Percentiles rank a stretch among this genome's conserved stretches.
These are phyloP conservation scores for Phrynocephalus vlangalii DNA, from an alignment of 2,797 vertebrate species.

Conservation along the genomic window DNA sequence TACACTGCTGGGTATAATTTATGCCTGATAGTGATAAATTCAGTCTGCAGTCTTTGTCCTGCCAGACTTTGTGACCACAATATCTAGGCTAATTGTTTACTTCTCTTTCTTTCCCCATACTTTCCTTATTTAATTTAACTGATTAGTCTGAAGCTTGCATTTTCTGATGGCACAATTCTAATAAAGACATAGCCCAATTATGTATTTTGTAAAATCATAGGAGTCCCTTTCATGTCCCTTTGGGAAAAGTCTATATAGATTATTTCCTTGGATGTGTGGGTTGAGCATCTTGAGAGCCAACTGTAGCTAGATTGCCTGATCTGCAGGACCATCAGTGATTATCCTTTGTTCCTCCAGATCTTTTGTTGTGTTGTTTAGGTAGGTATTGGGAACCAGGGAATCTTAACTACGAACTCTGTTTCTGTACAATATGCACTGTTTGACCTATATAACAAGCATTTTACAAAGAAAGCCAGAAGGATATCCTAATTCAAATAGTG, in stretches of 20 bases:
- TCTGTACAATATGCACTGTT: background rate
- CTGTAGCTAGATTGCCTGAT: background rate
- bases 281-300: slow-evolving; percentile 29
- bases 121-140: background rate
- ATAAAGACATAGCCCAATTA: background rate
- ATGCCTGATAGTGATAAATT: background rate
- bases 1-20: background rate
- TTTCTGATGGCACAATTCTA: background rate
- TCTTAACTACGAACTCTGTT: background rate
- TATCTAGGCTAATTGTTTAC: background rate
- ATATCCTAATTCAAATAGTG: background rate
- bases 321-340: too few species aligned
- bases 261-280: slow-evolving; percentile 50
- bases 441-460: background rate
- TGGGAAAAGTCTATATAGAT: slow-evolving; percentile 48
- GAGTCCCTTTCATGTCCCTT: slow-evolving; percentile 57
- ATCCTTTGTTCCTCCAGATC: background rate
- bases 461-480: slow-evolving; percentile 23
- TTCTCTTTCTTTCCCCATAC: background rate
- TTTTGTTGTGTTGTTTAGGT: background rate
- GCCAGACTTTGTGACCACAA: background rate
- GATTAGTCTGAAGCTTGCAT: background rate
- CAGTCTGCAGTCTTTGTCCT: background rate
- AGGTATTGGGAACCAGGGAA: background rate
- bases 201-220: slow-evolving; percentile 52